Base-by-base conservation (phyloP, 2,113 vertebrate genomes). In the Crotalus helleri region DNA sequence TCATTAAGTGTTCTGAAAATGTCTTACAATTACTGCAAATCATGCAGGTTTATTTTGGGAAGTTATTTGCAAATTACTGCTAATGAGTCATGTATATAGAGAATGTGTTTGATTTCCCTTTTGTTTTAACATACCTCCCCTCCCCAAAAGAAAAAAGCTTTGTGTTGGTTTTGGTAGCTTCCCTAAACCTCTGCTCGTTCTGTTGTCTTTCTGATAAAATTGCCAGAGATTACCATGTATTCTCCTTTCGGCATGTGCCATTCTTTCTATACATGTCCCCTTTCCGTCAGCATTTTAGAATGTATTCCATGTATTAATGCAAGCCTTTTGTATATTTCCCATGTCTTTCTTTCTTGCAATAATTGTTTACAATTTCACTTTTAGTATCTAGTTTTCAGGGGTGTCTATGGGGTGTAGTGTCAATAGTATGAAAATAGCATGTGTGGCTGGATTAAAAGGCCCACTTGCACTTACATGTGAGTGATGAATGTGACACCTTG, bases 61-160 rank as follows among this genome's bases (percentile, higher is more conserved):
- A 93, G 85, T 55, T 69, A 91, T 90, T 89, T 87, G 61, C 49
- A 55, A 69, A 93, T 93, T 89, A 91, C 81, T 91, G 55, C 90
- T 93, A 88, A n/a, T 87, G 26, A 81, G 44, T 54, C 85, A 92
- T 9, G 59, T 44, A 64, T 23, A 81, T 0, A 33, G n/a, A 74
- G 13, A 74, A 74, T 5, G 13, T 7, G 13, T 33, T 74, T 74
- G n/a, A 13, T 33, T 74, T 74, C 17, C n/a, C 64, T 74, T 64
- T 64, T 64, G 59, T 64, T 64, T n/a, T 33, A 74, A 86, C 23
- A 51, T 49, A 49, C 46, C 46, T n/a, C 11, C 61, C 61, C 12
- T 1, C 23, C 1, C 19, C 21, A 3, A 1, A 21, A 85, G 44
- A 85, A 8, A 12, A n/a, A 29, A 29, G 0, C 61, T 64, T 64